Base-by-base conservation (phyloP, 2,888 invertebrate genomes). In the Augiades crinisus region DNA sequence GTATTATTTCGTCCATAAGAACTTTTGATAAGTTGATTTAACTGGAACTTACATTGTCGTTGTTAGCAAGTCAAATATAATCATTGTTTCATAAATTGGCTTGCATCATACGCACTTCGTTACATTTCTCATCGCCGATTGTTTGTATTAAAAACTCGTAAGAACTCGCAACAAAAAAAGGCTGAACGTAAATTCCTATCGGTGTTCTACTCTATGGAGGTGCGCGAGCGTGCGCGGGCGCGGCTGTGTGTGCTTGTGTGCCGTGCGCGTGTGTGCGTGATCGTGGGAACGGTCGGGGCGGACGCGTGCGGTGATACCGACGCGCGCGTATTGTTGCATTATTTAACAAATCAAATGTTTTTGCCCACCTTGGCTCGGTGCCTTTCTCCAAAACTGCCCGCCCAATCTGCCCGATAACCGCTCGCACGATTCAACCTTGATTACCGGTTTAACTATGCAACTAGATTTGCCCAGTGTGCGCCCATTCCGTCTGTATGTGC, bases 261-360 rank as follows among this genome's bases (percentile, higher is more conserved):
- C n/a, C n/a, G n/a, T n/a, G 59, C 47, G 67, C 56, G 57, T 66
- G 75, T 74, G 78, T 77, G 84, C 63, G 81, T 70, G 78, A 70
- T 81, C 86, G 87, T 86, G 86, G 85, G 87, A 85, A 85, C 84
- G 82, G 50, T 70, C 75, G 72, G n/a, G 75, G 68, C 74, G 72
- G 78, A 82, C 84, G 86, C 86, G 85, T 85, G 84, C 81, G 82
- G 78, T 66, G 75, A 74, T 80, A 82, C 81, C 76, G 79, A 81
- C 82, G 79, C 77, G 75, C 75, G 70, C 72, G 70, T 76, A 81
- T 78, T 79, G 78, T n/a, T 82, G 75, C 75, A 78, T 78, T 81
- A 80, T 81, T 80, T 72, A 72, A 51, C 44, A 52, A 56, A 47
- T 43, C 53, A 41, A 47, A 46, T 30, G 47, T 47, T 53, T 47